phyloP scores from a whole-genome alignment of 2,888 invertebrate species.

The Campaea margaritaria region DNA sequence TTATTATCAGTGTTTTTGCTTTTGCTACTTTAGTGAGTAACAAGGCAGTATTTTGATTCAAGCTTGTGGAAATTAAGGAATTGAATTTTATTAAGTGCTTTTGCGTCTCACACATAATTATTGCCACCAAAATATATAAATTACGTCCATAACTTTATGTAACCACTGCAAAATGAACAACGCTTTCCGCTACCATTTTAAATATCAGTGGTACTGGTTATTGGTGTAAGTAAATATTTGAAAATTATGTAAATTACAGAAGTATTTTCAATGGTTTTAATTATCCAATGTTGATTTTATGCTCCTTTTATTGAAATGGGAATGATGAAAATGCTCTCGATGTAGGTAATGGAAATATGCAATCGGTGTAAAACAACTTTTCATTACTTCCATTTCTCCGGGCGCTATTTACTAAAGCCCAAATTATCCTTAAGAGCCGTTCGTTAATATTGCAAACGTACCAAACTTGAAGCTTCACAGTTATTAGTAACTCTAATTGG shows the following conservation, averaged over 20 bases:
- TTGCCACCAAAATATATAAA: no score
- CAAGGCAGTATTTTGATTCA: no score
- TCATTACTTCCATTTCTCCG: no score
- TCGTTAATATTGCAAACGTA: constrained; percentile 34
- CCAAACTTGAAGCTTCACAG: constrained; percentile 41
- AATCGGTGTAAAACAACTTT: no score
- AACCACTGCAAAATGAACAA: no score
- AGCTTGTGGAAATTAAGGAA: no score
- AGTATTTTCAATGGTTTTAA: background rate
- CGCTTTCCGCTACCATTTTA: background rate
- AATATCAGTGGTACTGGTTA: background rate
- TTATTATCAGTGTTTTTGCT: no score
- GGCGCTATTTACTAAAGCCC: no score
- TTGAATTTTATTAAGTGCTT: no score
- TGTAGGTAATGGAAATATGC: background rate
- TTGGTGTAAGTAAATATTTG: constrained; percentile 1
- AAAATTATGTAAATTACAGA: background rate
- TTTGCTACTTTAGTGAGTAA: no score
- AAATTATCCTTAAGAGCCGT: background rate
- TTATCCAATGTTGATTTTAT: background rate
- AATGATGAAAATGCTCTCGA: background rate
- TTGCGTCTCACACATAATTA: no score
- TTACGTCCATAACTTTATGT: no score
- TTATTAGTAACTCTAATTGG: constrained; percentile 55
- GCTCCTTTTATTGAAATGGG: background rate